phyloP scores from a whole-genome alignment of 2,113 vertebrate species.

The Pyxicephalus adspersus region DNA sequence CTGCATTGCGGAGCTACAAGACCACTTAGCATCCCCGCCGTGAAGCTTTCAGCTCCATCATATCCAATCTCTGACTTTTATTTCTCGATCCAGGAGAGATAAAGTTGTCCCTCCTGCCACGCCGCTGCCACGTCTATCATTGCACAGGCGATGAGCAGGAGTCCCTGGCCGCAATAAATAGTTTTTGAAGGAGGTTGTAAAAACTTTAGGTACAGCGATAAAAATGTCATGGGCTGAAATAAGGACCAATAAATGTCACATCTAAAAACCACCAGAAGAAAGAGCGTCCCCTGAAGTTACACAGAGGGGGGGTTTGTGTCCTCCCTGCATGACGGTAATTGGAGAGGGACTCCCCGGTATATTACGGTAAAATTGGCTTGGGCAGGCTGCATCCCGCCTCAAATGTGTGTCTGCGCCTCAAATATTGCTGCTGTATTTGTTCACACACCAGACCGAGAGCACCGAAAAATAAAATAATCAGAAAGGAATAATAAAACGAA shows the following conservation, averaged over 20 bases:
- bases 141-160: background rate
- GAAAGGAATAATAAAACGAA: too few species aligned
- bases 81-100: background rate
- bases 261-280: slow-evolving; percentile 14
- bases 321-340: background rate
- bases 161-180: slow-evolving; percentile 47
- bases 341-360: slow-evolving; percentile 22
- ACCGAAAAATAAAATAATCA: too few species aligned
- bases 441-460: background rate
- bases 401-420: background rate
- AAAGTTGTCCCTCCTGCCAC: background rate
- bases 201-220: slow-evolving; percentile 46
- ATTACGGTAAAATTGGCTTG: slow-evolving; percentile 15
- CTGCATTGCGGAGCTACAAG: background rate
- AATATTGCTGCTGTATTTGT: background rate
- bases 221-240: slow-evolving; percentile 48
- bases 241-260: slow-evolving; percentile 37
- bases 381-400: background rate
- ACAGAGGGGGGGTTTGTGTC: background rate
- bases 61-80: slow-evolving; percentile 20
- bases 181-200: slow-evolving; percentile 42
- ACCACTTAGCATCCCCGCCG: background rate
- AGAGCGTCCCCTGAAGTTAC: background rate
- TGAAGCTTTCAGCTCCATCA: background rate
- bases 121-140: slow-evolving; percentile 18